Evolutionary conservation across 1,140 invertebrate species (phyloP), one percentile per base, ranked within the genome.

Genomic region (Artemia franciscana): DNA sequence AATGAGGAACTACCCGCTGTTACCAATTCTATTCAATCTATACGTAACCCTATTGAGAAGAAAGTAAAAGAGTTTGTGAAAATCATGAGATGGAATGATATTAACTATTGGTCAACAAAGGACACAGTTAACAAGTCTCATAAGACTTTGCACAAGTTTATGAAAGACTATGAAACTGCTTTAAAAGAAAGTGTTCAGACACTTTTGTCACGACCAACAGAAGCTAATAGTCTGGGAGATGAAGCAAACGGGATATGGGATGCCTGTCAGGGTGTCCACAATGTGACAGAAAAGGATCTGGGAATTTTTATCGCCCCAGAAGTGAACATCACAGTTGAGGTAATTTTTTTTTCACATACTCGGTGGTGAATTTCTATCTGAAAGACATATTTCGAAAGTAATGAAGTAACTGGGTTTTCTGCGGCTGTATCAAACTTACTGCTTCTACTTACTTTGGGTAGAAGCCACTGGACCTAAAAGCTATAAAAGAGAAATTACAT

Each of bases 31-130:
- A 81, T 93, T 2, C 78, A 80, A 23, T 75, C 79, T 4, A 73
- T 84, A 5, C 79, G 83, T 61, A 68, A 75, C 0, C 88, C 90
- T 0, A 87, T 95, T 63, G 88, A 95, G 67, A 93, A 91, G 74
- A 86, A 91, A 72, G 70, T 97, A 1, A 85, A 85, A 65, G 88
- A 94, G 64, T 92, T 91, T 71, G 86, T 97, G 0, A 95, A 96
- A 71, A 95, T 98, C 57, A 85, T 84, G n/a, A 78, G 88, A 27
- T 98, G 92, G 86, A 92, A 88, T 70, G 92, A 98, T 69, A 81
- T 92, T 1, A 95, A 86, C 69, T 93, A 93, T 70, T 95, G 87
- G 81, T 82, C 88, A n/a, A 80, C 98, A 5, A 91, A 88, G 66
- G 82, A 86, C 66, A 83, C 85, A 4, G 81, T 92, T 3, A 81